Evolutionary conservation across 2,797 vertebrate genomes (phyloP).

Genomic region (Helostoma temminkii): DNA sequence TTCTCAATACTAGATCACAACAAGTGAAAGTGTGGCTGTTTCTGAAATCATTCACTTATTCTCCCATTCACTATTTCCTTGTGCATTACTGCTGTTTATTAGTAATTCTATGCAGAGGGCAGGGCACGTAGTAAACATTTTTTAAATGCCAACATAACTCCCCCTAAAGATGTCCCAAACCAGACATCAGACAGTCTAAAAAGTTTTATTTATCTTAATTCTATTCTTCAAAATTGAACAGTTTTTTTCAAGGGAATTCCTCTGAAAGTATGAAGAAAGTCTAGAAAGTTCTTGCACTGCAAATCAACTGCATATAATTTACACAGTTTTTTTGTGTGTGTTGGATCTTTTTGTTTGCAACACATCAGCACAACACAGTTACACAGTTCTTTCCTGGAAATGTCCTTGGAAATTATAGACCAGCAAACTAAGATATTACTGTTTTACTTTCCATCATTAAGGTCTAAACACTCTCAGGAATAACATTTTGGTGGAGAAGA

Average conservation of each 20-base stretch:
- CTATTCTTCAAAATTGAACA: not conserved
- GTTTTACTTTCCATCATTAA: too few species aligned
- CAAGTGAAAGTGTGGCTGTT: not conserved
- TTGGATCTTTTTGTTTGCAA: too few species aligned
- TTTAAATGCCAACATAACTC: not conserved
- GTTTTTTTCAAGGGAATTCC: too few species aligned
- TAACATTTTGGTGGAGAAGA: too few species aligned
- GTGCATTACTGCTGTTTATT: not conserved
- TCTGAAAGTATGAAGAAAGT: not conserved
- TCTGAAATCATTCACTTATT: constrained; percentile 17
- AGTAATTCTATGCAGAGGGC: not conserved
- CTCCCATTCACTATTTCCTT: constrained; percentile 18
- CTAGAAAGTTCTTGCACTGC: not conserved
- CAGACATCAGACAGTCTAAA: not conserved
- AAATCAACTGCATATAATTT: too few species aligned
- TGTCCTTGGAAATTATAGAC: too few species aligned
- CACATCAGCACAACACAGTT: too few species aligned
- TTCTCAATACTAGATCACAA: constrained; percentile 25
- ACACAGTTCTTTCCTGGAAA: too few species aligned
- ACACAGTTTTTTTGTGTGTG: too few species aligned
- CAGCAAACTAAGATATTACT: too few species aligned
- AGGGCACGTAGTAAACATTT: too few species aligned
- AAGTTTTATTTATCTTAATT: not conserved
- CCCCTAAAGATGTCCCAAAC: not conserved
- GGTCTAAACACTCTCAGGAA: too few species aligned